These are phyloP conservation scores for Bothrops alternatus DNA, from an alignment of 2,797 vertebrate species.

Conservation along the genomic window DNA sequence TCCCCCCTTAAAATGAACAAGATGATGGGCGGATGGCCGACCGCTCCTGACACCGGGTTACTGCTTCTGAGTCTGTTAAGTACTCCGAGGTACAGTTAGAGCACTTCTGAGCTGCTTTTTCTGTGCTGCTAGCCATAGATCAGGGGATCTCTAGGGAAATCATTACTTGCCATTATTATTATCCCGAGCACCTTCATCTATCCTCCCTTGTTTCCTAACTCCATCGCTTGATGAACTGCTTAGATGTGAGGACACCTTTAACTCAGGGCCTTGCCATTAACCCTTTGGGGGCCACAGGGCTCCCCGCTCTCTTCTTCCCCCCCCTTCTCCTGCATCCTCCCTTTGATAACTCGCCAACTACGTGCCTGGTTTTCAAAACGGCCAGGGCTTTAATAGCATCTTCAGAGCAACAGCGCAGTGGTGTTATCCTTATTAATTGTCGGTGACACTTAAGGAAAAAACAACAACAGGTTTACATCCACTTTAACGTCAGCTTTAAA, in stretches of 20 bases:
- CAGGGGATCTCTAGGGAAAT: constrained; percentile 94
- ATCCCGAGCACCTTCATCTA: constrained; percentile 89
- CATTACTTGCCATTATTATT: constrained; percentile 95
- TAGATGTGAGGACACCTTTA: constrained; percentile 75
- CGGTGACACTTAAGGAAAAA: constrained; percentile 11
- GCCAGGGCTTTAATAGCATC: neutral
- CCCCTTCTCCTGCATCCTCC: neutral
- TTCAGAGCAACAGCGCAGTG: neutral
- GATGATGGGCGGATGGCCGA: constrained; percentile 62
- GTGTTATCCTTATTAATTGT: constrained; percentile 31
- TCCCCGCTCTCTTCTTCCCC: neutral
- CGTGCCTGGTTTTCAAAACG: constrained; percentile 42
- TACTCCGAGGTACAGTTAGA: constrained; percentile 87
- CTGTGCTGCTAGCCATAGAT: constrained; percentile 91
- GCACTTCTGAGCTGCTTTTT: constrained; percentile 78
- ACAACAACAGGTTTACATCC: neutral
- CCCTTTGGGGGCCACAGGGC: constrained; percentile 69
- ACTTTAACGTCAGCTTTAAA: neutral
- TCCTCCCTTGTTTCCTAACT: constrained; percentile 87
- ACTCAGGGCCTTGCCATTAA: constrained; percentile 77
- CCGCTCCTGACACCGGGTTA: constrained; percentile 73
- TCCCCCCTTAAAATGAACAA: constrained; percentile 67
- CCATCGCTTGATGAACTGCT: constrained; percentile 87
- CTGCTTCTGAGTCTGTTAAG: constrained; percentile 79
- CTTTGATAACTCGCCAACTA: constrained; percentile 39